Evolutionary conservation across 2,113 vertebrate genomes (phyloP).

Genomic region (Leptodactylus fuscus): DNA sequence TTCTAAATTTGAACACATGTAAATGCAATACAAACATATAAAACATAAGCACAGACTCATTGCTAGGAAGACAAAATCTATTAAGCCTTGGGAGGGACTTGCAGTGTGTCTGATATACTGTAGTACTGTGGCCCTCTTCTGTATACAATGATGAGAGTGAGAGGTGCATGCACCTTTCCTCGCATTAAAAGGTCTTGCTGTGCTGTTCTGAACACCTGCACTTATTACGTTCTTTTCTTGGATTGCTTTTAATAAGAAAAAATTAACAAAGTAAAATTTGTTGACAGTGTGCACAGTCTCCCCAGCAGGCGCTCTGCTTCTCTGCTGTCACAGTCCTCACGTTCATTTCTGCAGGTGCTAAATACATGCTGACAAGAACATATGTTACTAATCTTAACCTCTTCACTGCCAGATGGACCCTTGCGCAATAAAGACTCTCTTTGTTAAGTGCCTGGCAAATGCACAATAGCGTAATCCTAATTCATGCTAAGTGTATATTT

Average conservation of each 20-base stretch:
- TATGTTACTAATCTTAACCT: constrained; percentile 78
- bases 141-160: constrained; percentile 17
- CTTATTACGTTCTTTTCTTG: constrained; percentile 65
- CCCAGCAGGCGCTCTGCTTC: constrained; percentile 69
- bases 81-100: background rate
- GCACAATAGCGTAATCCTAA: constrained; percentile 70
- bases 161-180: constrained; percentile 58
- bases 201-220: constrained; percentile 67
- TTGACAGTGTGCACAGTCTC: constrained; percentile 72
- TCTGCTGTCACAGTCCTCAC: constrained; percentile 75
- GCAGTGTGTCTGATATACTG: background rate
- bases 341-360: constrained; percentile 84
- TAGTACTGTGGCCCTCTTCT: constrained; percentile 2
- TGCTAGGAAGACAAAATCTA: no score
- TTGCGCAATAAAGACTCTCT: constrained; percentile 53
- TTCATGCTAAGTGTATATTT: constrained; percentile 45
- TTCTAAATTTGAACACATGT: background rate
- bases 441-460: constrained; percentile 76
- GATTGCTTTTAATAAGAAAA: constrained; percentile 73
- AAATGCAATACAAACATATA: background rate
- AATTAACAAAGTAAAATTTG: constrained; percentile 81
- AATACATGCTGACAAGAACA: constrained; percentile 83
- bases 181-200: constrained; percentile 57
- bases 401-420: constrained; percentile 47
- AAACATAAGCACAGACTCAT: background rate